Evolutionary conservation across 2,888 invertebrate species (phyloP).

Genomic region (Amblyjoppa proteus): DNA sequence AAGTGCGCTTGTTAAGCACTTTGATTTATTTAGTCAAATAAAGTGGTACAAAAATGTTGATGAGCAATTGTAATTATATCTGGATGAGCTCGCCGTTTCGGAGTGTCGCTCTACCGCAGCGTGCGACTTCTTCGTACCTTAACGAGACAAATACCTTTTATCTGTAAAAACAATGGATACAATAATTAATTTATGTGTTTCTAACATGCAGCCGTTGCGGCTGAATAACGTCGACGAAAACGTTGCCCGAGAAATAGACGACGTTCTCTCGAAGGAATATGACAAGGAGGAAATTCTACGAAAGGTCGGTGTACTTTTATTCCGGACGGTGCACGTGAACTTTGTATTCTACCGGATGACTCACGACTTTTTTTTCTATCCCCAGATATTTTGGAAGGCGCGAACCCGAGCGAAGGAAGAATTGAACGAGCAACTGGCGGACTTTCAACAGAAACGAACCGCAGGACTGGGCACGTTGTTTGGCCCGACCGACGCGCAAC

Average conservation of each 20-base stretch:
- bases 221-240: constrained; percentile 94
- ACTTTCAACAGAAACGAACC: constrained; percentile 95
- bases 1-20: no score
- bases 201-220: constrained; percentile 89
- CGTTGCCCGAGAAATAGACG: constrained; percentile 95
- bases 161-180: constrained; percentile 4
- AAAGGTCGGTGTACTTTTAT: constrained; percentile 86
- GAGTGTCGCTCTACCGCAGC: no score
- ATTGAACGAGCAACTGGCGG: constrained; percentile 91
- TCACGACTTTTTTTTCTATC: constrained; percentile 49
- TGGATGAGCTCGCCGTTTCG: no score
- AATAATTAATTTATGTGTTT: constrained; percentile 25
- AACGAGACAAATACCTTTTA: constrained; percentile 13
- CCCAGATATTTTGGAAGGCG: constrained; percentile 93
- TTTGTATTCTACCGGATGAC: background rate
- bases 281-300: constrained; percentile 96
- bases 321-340: background rate
- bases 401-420: constrained; percentile 94
- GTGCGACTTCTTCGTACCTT: no score
- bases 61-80: no score
- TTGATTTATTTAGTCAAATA: no score
- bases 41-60: no score
- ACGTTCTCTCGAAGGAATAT: constrained; percentile 92
- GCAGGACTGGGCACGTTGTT: constrained; percentile 96
- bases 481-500: constrained; percentile 93